These are phyloP conservation scores for Parambassis ranga DNA, from an alignment of 2,797 vertebrate species.

Conservation along the genomic window DNA sequence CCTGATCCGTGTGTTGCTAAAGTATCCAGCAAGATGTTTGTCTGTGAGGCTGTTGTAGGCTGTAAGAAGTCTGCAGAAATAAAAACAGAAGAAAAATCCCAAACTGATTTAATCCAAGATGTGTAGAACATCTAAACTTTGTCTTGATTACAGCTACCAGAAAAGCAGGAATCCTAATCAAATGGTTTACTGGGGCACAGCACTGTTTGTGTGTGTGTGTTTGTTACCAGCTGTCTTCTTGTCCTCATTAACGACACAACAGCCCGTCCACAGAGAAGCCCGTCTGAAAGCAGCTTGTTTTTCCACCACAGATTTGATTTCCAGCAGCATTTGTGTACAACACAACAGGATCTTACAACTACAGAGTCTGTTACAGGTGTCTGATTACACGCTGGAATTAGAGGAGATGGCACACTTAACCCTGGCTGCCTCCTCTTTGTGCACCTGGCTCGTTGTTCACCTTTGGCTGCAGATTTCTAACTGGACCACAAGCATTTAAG, in stretches of 20 bases:
- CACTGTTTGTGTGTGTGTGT: slow-evolving; percentile 41
- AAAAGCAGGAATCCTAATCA: slow-evolving; percentile 36
- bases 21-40: slow-evolving; percentile 92
- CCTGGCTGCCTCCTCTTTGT: slow-evolving; percentile 56
- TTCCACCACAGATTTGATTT: slow-evolving; percentile 74
- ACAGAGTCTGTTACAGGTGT: slow-evolving; percentile 72
- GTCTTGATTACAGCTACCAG: slow-evolving; percentile 22
- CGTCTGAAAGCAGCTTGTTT: slow-evolving; percentile 42
- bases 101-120: background rate
- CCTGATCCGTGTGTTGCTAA: slow-evolving; percentile 90
- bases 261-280: slow-evolving; percentile 17
- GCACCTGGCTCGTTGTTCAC: slow-evolving; percentile 15
- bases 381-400: slow-evolving; percentile 64
- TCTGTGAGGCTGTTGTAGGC: slow-evolving; percentile 95
- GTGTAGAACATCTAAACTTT: background rate
- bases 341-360: slow-evolving; percentile 75
- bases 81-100: slow-evolving; percentile 19
- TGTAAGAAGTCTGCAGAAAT: slow-evolving; percentile 81
- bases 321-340: slow-evolving; percentile 63
- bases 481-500: slow-evolving; percentile 8
- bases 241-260: slow-evolving; percentile 57
- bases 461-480: slow-evolving; percentile 15
- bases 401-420: slow-evolving; percentile 68
- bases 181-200: slow-evolving; percentile 17
- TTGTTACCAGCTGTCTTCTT: slow-evolving; percentile 38